Evolutionary conservation across 1,140 invertebrate genomes (phyloP), one percentile per base, ranked within the genome.

Genomic region (Pseudomyrmex gracilis): DNA sequence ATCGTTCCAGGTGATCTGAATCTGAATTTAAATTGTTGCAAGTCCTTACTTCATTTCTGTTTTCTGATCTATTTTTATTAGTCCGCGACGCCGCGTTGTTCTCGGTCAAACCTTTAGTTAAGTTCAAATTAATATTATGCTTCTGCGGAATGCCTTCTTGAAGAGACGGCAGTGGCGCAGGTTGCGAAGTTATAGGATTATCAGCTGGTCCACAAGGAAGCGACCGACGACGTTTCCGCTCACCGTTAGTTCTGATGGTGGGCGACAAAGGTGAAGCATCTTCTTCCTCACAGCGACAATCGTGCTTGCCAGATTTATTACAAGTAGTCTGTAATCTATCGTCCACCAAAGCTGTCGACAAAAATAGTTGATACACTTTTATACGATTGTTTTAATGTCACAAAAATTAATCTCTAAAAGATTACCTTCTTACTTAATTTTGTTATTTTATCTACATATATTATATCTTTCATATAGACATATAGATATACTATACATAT

Each of bases 281-380:
- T 67, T 96, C 95, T 24, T 96, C 95, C 85, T 96, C 95, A 87
- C 95, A 96, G 47, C 92, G 95, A 93, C 96, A 97, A 82, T 96
- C 95, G 85, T 97, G 96, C 89, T 97, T 97, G 0, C 97, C 97
- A 57, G 96, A 96, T 84, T 96, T 95, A 73, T 96, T 96, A 93
- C 96, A 97, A 1, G 95, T 94, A 4, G 96, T 96, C 82, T 96
- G 95, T 94, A 97, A 95, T 73, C 96, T 94, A 86, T 97, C 97
- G 89, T 97, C 96, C 43, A 96, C 92, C 49, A 97, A 86, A 53
- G 93, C 91, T 92, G 82, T 60, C 12, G 10, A 12, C 66, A 45
- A 57, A 60, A 5, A 8, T 13, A 2, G 17, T 47, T 64, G 12
- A 45, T 15, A 66, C 45, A 1, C n/a, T 15, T 45, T 9, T 64